Evolutionary conservation across 2,888 invertebrate species (phyloP).

Genomic region (Tholera decimalis): DNA sequence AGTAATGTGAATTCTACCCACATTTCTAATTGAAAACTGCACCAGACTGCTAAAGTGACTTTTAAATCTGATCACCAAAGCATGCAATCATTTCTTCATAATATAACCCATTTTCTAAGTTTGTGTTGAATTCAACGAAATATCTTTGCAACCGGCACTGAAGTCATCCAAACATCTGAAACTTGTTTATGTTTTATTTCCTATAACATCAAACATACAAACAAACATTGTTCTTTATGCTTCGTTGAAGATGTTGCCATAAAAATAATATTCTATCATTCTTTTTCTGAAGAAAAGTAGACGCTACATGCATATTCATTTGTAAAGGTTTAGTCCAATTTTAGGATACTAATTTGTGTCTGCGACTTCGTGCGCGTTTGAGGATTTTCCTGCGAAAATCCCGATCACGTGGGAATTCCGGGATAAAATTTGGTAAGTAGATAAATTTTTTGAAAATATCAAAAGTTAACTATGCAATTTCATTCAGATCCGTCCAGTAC

Average conservation of each 20-base stretch:
- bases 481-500: too few relatives aligned
- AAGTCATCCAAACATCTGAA: slow-evolving; percentile 45
- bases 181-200: slow-evolving; percentile 53
- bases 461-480: too few relatives aligned
- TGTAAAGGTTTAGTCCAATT: neutral
- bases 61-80: slow-evolving; percentile 44
- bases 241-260: slow-evolving; percentile 46
- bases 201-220: slow-evolving; percentile 33
- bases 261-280: slow-evolving; percentile 22
- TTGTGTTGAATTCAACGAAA: slow-evolving; percentile 51
- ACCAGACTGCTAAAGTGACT: slow-evolving; percentile 23
- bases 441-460: too few relatives aligned
- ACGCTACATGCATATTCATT: neutral
- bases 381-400: too few relatives aligned
- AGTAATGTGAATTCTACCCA: too few relatives aligned
- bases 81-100: slow-evolving; percentile 39
- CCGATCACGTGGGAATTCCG: too few relatives aligned
- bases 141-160: slow-evolving; percentile 24
- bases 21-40: too few relatives aligned
- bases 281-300: slow-evolving; percentile 18
- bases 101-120: slow-evolving; percentile 45
- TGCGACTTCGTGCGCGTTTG: too few relatives aligned
- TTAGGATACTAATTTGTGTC: too few relatives aligned
- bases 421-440: too few relatives aligned
- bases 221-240: slow-evolving; percentile 38